phyloP scores from a whole-genome alignment of 2,888 invertebrate species.

The Cabera pusaria region DNA sequence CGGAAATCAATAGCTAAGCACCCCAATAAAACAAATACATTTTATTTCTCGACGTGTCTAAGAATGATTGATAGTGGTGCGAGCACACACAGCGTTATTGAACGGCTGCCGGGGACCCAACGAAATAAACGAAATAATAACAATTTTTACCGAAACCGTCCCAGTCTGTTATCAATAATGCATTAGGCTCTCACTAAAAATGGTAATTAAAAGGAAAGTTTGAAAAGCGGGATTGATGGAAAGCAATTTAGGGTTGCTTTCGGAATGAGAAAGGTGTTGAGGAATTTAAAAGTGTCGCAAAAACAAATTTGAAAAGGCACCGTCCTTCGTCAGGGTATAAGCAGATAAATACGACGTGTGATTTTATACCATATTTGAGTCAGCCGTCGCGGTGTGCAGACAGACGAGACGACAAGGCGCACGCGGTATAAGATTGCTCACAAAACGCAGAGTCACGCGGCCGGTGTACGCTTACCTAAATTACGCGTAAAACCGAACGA shows the following conservation, averaged over 20 bases:
- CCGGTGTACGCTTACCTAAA: conserved; percentile 72
- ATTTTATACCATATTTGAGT: conserved; percentile 49
- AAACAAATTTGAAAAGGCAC: conserved; percentile 17
- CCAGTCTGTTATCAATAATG: conserved; percentile 50
- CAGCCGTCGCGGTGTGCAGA: conserved; percentile 29
- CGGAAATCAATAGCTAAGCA: conserved; percentile 70
- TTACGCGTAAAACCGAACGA: conserved; percentile 81
- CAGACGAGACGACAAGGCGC: conserved; percentile 6
- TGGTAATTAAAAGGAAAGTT: conserved; percentile 39
- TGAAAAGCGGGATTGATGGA: conserved; percentile 34
- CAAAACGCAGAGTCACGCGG: conserved; percentile 75
- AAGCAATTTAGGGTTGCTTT: conserved; percentile 33
- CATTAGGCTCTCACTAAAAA: conserved; percentile 46
- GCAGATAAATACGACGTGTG: conserved; percentile 43
- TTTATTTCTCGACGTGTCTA: conserved; percentile 70
- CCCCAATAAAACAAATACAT: conserved; percentile 70
- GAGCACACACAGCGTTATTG: conserved; percentile 72
- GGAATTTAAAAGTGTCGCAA: conserved; percentile 30
- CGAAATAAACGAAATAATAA: conserved; percentile 55
- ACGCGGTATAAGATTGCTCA: conserved; percentile 58
- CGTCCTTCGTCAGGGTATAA: conserved; percentile 19
- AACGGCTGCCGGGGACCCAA: conserved; percentile 53
- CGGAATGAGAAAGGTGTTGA: conserved; percentile 1
- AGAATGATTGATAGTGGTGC: conserved; percentile 78
- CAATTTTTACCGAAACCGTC: conserved; percentile 46